Evolutionary conservation across 2,888 invertebrate species (phyloP).

Genomic region (Cheilosia vulpina): DNA sequence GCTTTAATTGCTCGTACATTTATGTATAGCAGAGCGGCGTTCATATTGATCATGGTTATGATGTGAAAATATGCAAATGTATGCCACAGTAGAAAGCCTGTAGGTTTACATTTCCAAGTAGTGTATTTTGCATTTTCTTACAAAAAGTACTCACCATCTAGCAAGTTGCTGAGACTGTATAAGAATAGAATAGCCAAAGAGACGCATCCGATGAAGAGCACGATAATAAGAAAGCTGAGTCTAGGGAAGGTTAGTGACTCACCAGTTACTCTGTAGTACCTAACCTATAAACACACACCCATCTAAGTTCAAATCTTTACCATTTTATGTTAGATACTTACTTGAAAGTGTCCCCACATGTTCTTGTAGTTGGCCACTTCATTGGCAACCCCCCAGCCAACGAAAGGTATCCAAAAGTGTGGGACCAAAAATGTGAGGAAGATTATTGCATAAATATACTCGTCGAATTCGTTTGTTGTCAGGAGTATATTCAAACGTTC

Average conservation of each 20-base stretch:
- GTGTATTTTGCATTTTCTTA: not conserved
- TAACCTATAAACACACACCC: slow-evolving; percentile 82
- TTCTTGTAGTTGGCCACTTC: slow-evolving; percentile 89
- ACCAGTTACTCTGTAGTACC: slow-evolving; percentile 86
- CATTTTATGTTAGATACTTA: slow-evolving; percentile 79
- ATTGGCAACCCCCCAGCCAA: slow-evolving; percentile 88
- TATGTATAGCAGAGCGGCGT: slow-evolving; percentile 88
- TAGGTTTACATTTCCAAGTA: not conserved
- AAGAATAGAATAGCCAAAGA: slow-evolving; percentile 86
- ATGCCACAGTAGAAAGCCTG: slow-evolving; percentile 86
- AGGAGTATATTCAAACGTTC: slow-evolving; percentile 86
- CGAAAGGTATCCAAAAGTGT: slow-evolving; percentile 88
- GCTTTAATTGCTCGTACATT: slow-evolving; percentile 87
- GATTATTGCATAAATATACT: slow-evolving; percentile 88
- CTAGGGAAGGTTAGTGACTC: slow-evolving; percentile 86
- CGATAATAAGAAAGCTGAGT: slow-evolving; percentile 86
- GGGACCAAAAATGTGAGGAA: slow-evolving; percentile 87
- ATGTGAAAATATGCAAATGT: slow-evolving; percentile 86
- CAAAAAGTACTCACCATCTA: slow-evolving; percentile 83
- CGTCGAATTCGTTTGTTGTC: slow-evolving; percentile 87
- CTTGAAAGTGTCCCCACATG: slow-evolving; percentile 88
- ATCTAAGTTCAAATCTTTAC: not conserved
- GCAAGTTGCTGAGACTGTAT: slow-evolving; percentile 86
- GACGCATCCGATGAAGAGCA: slow-evolving; percentile 87
- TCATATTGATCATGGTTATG: slow-evolving; percentile 89